Percentiles rank a stretch among this genome's conserved stretches.
Conservation (phyloP, 2,113 vertebrate species). For the Cyanoramphus novaezelandiae region DNA sequence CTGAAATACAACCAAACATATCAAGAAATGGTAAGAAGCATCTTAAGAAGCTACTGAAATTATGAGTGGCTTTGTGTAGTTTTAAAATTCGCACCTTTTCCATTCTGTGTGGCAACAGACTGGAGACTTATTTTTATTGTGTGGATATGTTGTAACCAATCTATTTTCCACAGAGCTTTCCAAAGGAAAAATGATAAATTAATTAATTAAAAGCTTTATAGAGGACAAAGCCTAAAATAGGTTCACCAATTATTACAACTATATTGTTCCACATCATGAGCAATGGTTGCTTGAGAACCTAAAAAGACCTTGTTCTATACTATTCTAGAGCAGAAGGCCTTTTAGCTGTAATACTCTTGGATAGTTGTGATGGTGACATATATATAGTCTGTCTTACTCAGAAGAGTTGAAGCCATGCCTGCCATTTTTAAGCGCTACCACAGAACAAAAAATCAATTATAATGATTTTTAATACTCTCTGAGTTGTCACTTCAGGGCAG, state of each 20-base stretch:
- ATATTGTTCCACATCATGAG: neutral
- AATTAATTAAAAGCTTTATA: neutral
- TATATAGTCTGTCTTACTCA: neutral
- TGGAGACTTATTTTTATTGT: neutral
- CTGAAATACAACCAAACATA: neutral
- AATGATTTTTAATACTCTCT: neutral
- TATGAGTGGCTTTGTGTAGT: neutral
- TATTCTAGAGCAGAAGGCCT: neutral
- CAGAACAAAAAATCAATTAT: neutral
- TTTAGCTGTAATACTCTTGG: neutral
- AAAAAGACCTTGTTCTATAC: neutral
- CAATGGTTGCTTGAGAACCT: neutral
- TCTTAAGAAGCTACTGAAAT: slow-evolving; percentile 4
- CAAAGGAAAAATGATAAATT: neutral
- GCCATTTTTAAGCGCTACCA: neutral
- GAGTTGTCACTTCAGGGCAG: neutral
- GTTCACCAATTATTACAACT: neutral
- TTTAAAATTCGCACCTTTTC: neutral
- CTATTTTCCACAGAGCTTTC: neutral
- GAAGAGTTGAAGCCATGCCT: neutral
- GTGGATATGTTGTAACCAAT: neutral
- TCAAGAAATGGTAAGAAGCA: neutral
- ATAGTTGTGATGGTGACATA: neutral
- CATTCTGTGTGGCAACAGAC: neutral
- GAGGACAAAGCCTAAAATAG: neutral